Percentiles rank a stretch among this genome's conserved stretches.
phyloP scores from a whole-genome alignment of 2,888 invertebrate genomes.

The Polyommatus iphigenia region DNA sequence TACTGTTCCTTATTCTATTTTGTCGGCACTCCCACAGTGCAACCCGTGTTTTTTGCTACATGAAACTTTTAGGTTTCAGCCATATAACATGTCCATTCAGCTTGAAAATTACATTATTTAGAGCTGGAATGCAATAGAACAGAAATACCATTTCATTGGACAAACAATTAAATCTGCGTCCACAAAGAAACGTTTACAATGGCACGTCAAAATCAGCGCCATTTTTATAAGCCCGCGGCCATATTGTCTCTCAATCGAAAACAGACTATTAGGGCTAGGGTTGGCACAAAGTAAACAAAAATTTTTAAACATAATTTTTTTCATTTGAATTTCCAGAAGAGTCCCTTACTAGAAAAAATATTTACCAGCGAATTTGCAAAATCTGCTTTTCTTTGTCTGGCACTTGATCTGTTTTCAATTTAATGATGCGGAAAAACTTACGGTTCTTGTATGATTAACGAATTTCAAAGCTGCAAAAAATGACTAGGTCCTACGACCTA shows the following conservation, averaged over 20 bases:
- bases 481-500: too few species aligned
- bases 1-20: too few species aligned
- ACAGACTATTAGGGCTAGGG: constrained; percentile 29
- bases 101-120: constrained; percentile 1
- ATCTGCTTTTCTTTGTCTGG: too few species aligned
- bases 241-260: constrained; percentile 54
- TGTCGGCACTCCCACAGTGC: too few species aligned
- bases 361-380: too few species aligned
- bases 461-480: too few species aligned
- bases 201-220: constrained; percentile 39
- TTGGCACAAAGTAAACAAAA: neutral
- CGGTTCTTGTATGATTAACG: too few species aligned
- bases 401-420: too few species aligned
- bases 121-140: constrained; percentile 2
- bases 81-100: neutral
- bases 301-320: too few species aligned
- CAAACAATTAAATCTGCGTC: constrained; percentile 19
- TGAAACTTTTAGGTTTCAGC: neutral
- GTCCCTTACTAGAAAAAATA: too few species aligned
- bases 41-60: neutral
- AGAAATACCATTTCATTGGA: constrained; percentile 21
- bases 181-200: constrained; percentile 42
- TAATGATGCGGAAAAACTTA: too few species aligned
- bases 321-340: too few species aligned
- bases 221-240: constrained; percentile 47